Conservation (phyloP, 2,797 vertebrate species). For the Borostomias antarcticus region DNA sequence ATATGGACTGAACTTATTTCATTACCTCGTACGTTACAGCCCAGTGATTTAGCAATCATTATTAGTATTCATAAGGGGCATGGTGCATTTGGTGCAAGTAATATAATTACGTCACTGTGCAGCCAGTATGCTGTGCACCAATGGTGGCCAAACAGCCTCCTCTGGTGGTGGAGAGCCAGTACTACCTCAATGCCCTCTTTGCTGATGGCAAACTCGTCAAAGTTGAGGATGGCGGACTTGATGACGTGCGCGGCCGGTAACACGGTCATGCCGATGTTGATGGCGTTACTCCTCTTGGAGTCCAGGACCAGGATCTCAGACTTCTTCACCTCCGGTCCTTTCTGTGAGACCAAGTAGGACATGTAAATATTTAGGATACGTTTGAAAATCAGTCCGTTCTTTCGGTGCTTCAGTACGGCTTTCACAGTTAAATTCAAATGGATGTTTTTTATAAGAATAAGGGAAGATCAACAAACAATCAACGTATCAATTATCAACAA, state of each 20-base stretch:
- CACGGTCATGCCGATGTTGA: constrained; percentile 95
- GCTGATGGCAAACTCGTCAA: constrained; percentile 93
- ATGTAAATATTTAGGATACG: too few species aligned
- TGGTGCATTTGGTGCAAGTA: neutral
- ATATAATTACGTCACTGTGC: neutral
- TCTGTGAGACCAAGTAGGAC: constrained; percentile 67
- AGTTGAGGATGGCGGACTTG: constrained; percentile 90
- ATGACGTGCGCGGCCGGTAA: constrained; percentile 90
- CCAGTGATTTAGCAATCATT: too few species aligned
- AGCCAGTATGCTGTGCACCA: neutral
- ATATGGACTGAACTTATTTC: too few species aligned
- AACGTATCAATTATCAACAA: too few species aligned
- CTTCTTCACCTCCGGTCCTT: constrained; percentile 85
- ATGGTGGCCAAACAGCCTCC: neutral
- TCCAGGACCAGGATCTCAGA: constrained; percentile 85
- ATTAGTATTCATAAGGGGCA: too few species aligned
- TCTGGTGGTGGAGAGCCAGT: constrained; percentile 14
- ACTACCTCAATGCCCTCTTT: constrained; percentile 96
- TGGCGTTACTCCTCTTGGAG: constrained; percentile 92
- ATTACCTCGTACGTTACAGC: too few species aligned
- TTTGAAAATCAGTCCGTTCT: too few species aligned
- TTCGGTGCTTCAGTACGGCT: too few species aligned
- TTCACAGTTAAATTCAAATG: neutral
- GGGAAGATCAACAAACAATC: neutral
- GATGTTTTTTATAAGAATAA: neutral